Evolutionary conservation across 1,140 invertebrate genomes (phyloP).

Genomic region (Drosophila chauvacae): DNA sequence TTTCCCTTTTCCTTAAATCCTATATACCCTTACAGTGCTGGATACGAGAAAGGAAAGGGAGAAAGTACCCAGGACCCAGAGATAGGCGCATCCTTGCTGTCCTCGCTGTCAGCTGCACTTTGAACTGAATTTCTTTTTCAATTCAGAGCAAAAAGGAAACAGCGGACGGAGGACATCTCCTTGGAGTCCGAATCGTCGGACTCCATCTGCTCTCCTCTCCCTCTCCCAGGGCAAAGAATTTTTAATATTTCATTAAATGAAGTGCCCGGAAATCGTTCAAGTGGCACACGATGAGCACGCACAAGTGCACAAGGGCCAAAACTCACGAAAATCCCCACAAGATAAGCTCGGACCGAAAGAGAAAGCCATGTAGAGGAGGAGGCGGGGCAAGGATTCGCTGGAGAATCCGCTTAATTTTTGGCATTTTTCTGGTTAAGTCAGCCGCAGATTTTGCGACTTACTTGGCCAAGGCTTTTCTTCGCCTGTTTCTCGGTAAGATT

Average conservation of each 20-base stretch:
- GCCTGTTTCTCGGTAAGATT: slow-evolving; percentile 9
- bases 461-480: slow-evolving; percentile 28
- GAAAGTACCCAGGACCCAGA: background rate
- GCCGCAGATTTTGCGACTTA: slow-evolving; percentile 61
- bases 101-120: slow-evolving; percentile 55
- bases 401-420: slow-evolving; percentile 77
- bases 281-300: slow-evolving; percentile 77
- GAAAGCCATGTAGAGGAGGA: background rate
- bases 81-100: slow-evolving; percentile 41
- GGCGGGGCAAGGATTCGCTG: slow-evolving; percentile 7
- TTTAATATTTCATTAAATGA: slow-evolving; percentile 85
- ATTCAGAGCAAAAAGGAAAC: background rate
- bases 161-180: slow-evolving; percentile 25
- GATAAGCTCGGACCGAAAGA: slow-evolving; percentile 39
- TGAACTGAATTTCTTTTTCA: slow-evolving; percentile 41
- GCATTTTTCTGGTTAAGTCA: slow-evolving; percentile 81
- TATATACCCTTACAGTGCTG: background rate
- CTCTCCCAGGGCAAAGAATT: slow-evolving; percentile 56
- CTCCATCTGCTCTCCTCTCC: slow-evolving; percentile 14
- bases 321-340: slow-evolving; percentile 45
- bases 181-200: slow-evolving; percentile 31
- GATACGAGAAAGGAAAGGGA: slow-evolving; percentile 3
- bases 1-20: background rate
- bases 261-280: slow-evolving; percentile 79
- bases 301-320: slow-evolving; percentile 63